Evolutionary conservation across 2,797 vertebrate genomes (phyloP).

Genomic region (Synaphobranchus kaupii): DNA sequence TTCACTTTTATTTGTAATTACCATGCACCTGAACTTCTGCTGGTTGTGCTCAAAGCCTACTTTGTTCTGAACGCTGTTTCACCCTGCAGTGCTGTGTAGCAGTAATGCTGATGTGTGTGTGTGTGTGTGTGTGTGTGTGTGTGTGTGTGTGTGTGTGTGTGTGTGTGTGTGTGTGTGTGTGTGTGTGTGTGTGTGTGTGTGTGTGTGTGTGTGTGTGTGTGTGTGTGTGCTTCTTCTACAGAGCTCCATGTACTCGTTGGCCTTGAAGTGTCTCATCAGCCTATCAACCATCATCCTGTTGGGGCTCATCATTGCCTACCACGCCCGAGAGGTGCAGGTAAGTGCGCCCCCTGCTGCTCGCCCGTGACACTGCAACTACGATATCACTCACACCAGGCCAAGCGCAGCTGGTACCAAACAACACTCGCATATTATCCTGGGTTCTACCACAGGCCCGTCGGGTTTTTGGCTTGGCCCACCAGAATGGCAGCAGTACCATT

Average conservation of each 20-base stretch:
- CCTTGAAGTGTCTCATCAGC: conserved; percentile 98
- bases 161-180: background rate
- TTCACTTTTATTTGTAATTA: background rate
- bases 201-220: background rate
- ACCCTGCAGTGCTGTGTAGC: background rate
- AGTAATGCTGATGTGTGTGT: background rate
- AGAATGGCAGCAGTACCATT: background rate
- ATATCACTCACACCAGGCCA: background rate
- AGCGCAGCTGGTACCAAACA: background rate
- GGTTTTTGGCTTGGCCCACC: background rate
- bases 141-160: conserved; percentile 10
- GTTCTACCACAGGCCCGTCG: background rate
- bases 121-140: background rate
- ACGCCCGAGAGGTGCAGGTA: conserved; percentile 97
- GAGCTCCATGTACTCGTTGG: conserved; percentile 95
- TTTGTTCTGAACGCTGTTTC: background rate
- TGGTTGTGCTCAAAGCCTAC: background rate
- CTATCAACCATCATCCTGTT: conserved; percentile 94
- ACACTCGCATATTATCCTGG: background rate
- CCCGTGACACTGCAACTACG: background rate
- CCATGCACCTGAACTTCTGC: background rate
- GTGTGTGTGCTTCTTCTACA: conserved; percentile 56
- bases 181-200: background rate
- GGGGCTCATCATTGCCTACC: conserved; percentile 97
- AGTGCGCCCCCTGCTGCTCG: conserved; percentile 20